These are phyloP conservation scores for Sialis fuliginosa DNA, from an alignment of 2,888 invertebrate genomes.

Conservation along the genomic window DNA sequence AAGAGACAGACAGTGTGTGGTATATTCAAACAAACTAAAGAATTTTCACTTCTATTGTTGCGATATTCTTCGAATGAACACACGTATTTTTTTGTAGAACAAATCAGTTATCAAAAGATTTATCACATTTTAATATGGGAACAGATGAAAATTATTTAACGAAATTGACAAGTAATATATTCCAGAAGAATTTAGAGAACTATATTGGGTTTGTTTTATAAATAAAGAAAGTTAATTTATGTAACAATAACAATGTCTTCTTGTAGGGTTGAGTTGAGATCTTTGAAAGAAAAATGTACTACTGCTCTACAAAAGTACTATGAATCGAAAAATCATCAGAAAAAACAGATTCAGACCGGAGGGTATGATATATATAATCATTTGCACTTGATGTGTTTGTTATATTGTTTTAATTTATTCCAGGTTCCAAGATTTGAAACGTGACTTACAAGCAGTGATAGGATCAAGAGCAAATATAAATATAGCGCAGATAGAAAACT, in stretches of 20 bases:
- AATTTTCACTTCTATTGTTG: no score
- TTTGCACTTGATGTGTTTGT: constrained; percentile 2
- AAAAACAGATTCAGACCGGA: constrained; percentile 77
- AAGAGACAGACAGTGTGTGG: no score
- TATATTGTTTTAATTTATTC: constrained; percentile 2
- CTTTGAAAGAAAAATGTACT: constrained; percentile 61
- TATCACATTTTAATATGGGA: constrained; percentile 59
- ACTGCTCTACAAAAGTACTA: constrained; percentile 72
- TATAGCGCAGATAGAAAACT: constrained; percentile 87
- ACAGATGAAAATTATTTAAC: constrained; percentile 60
- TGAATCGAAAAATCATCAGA: constrained; percentile 83
- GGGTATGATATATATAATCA: constrained; percentile 32
- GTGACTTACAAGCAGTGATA: constrained; percentile 87
- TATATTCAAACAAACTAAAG: no score
- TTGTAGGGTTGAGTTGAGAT: constrained; percentile 47
- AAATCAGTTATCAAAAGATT: constrained; percentile 50
- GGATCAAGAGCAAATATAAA: constrained; percentile 84
- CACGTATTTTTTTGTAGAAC: constrained; percentile 33
- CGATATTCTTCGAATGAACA: neutral
- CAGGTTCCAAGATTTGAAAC: constrained; percentile 77
- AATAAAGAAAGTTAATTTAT: neutral
- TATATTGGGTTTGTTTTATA: constrained; percentile 43
- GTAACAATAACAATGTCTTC: constrained; percentile 12
- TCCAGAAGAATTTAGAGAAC: constrained; percentile 57
- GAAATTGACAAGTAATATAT: constrained; percentile 65